phyloP scores from a whole-genome alignment of 2,888 invertebrate genomes.

The Phengaris arion region DNA sequence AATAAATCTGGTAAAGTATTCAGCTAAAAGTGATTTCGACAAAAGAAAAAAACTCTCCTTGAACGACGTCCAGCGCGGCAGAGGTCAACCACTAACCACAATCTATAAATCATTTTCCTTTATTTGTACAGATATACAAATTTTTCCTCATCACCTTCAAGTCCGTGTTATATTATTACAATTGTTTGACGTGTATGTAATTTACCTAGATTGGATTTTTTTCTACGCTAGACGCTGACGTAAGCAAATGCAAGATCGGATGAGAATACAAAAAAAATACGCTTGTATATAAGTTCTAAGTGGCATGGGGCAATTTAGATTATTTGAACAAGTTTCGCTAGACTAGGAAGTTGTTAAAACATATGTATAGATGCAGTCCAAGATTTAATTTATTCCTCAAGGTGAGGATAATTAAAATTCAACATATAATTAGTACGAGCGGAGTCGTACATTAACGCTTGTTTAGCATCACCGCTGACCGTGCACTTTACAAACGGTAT shows the following conservation, averaged over 20 bases:
- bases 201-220: not conserved
- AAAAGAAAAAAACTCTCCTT: conserved; percentile 6
- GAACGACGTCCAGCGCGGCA: not conserved
- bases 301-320: not conserved
- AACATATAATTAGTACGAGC: too few species aligned
- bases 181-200: not conserved
- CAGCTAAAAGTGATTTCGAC: not conserved
- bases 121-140: not conserved
- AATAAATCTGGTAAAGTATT: conserved; percentile 9
- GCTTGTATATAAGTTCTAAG: too few species aligned
- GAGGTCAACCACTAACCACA: not conserved
- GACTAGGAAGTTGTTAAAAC: not conserved
- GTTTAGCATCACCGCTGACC: too few species aligned
- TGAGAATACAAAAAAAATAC: too few species aligned
- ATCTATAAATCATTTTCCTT: not conserved
- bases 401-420: not conserved
- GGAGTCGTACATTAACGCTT: too few species aligned
- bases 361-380: not conserved
- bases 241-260: not conserved
- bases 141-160: not conserved
- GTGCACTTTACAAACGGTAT: too few species aligned
- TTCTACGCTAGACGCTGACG: not conserved
- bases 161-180: not conserved
- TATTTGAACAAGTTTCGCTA: not conserved
- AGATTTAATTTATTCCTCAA: not conserved